phyloP scores from a whole-genome alignment of 2,113 vertebrate species.

The Ctenomys sociabilis region DNA sequence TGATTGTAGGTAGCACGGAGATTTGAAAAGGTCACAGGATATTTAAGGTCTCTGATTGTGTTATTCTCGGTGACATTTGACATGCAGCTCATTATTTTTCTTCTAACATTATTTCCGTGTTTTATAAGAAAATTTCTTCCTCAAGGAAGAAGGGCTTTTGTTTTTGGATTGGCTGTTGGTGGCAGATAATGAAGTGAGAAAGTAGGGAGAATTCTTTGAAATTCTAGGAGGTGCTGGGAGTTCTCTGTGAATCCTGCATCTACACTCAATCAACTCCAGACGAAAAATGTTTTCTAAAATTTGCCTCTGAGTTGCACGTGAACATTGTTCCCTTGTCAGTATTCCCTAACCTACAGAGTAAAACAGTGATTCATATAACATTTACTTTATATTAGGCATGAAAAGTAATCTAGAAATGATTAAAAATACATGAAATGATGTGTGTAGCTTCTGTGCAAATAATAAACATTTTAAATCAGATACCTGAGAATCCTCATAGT shows the following conservation, averaged over 20 bases:
- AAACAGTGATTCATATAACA: not conserved
- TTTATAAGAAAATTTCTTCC: not conserved
- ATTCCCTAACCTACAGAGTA: not conserved
- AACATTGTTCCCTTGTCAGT: not conserved
- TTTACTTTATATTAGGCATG: not conserved
- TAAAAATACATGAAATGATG: not conserved
- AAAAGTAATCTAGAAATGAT: not conserved
- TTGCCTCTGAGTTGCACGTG: not conserved
- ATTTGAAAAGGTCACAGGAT: conserved; percentile 39
- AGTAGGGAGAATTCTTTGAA: not conserved
- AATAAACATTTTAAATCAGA: not conserved
- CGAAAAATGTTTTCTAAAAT: not conserved
- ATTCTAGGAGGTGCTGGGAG: not conserved
- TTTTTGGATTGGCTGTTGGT: not conserved
- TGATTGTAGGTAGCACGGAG: not conserved
- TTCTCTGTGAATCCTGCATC: not conserved
- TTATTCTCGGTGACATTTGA: conserved; percentile 27
- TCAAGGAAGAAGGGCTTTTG: not conserved
- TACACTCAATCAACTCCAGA: not conserved
- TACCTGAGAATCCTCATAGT: not conserved
- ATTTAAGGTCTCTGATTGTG: conserved; percentile 27
- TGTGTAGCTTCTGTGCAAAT: not conserved
- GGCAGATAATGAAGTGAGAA: not conserved
- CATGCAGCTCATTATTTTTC: not conserved
- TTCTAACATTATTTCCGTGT: conserved; percentile 57